These are phyloP conservation scores for Clunio marinus DNA, from an alignment of 2,888 invertebrate species.

Conservation along the genomic window DNA sequence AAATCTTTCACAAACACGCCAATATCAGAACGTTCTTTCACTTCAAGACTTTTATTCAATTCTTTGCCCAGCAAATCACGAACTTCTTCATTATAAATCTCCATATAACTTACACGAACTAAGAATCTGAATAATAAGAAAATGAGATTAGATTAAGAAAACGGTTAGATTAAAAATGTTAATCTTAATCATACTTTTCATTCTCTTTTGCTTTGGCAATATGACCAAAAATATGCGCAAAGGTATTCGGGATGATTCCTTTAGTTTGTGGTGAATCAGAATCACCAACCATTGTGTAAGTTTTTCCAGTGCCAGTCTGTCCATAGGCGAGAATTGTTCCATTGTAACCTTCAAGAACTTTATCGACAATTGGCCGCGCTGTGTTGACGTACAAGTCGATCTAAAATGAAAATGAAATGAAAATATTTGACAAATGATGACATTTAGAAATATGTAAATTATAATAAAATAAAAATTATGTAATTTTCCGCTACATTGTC, in stretches of 20 bases:
- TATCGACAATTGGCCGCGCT: slow-evolving; percentile 93
- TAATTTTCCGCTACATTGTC: slow-evolving; percentile 20
- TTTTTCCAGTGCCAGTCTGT: slow-evolving; percentile 96
- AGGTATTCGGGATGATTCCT: slow-evolving; percentile 98
- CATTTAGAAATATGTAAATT: not conserved
- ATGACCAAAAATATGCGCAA: slow-evolving; percentile 97
- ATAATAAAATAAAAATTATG: slow-evolving; percentile 5
- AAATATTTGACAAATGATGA: not conserved
- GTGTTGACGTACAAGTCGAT: slow-evolving; percentile 94
- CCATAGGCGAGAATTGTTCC: slow-evolving; percentile 89
- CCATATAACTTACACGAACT: slow-evolving; percentile 94
- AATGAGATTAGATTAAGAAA: slow-evolving; percentile 25
- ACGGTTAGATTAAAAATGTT: not conserved
- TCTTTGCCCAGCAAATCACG: slow-evolving; percentile 89
- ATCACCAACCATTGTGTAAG: slow-evolving; percentile 96
- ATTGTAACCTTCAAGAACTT: slow-evolving; percentile 94
- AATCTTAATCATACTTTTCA: slow-evolving; percentile 65
- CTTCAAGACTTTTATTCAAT: slow-evolving; percentile 78
- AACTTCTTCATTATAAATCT: slow-evolving; percentile 99
- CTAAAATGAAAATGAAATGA: slow-evolving; percentile 50
- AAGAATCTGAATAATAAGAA: slow-evolving; percentile 74
- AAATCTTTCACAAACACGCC: slow-evolving; percentile 98
- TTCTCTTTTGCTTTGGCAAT: slow-evolving; percentile 91
- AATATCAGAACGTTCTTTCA: slow-evolving; percentile 92
- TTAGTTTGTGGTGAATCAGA: slow-evolving; percentile 80